Conservation (phyloP, 2,888 invertebrate species). For the Drosophila neotestacea region DNA sequence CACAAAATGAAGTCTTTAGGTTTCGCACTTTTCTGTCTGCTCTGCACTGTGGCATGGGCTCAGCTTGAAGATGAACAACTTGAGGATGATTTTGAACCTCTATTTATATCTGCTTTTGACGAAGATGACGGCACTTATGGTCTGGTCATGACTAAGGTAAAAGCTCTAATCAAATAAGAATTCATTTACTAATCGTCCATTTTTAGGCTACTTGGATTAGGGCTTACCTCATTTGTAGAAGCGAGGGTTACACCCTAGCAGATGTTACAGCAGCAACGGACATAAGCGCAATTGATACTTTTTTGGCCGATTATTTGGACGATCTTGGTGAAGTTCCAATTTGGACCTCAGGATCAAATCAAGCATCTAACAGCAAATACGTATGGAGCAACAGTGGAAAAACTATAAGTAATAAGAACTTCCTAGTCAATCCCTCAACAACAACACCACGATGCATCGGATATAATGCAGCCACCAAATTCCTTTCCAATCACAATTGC, state of each 20-base stretch:
- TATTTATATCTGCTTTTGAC: neutral
- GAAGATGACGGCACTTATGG: neutral
- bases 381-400: slow-evolving; percentile 1
- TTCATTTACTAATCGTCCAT: neutral
- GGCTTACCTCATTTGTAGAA: slow-evolving; percentile 10
- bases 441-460: neutral
- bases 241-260: neutral
- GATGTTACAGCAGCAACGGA: neutral
- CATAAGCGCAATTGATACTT: fast-evolving
- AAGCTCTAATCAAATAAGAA: neutral
- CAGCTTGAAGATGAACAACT: neutral
- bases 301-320: neutral
- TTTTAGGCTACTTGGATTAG: slow-evolving; percentile 10
- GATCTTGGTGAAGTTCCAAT: neutral
- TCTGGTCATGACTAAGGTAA: neutral
- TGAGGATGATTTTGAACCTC: neutral
- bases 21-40: slow-evolving; percentile 13
- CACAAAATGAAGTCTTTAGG: slow-evolving; percentile 24
- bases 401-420: neutral
- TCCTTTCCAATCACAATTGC: slow-evolving; percentile 3
- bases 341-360: slow-evolving; percentile 13
- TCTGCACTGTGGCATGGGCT: slow-evolving; percentile 13
- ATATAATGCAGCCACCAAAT: neutral
- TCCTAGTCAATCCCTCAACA: neutral
- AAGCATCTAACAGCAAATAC: neutral